These are phyloP conservation scores for Gonocerus acuteangulatus DNA, from an alignment of 2,888 invertebrate genomes.

Conservation along the genomic window DNA sequence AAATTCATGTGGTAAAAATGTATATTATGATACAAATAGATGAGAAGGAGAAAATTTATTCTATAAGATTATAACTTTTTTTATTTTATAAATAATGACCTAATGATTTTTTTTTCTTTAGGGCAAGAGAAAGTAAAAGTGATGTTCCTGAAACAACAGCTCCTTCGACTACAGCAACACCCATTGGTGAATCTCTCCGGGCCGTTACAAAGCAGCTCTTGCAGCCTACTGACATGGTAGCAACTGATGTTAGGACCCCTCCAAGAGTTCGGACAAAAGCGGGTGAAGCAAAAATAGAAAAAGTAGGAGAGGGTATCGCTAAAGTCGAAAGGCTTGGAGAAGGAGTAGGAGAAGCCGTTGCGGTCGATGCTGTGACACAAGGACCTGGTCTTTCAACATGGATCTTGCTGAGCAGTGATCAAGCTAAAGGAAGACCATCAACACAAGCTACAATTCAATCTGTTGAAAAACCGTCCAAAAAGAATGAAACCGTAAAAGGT, in stretches of 20 bases:
- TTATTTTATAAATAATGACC: neutral
- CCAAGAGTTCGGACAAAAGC: conserved; percentile 53
- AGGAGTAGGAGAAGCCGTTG: conserved; percentile 13
- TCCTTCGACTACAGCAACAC: conserved; percentile 35
- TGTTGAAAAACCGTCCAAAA: conserved; percentile 29
- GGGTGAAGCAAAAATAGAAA: conserved; percentile 41
- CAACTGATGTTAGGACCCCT: conserved; percentile 55
- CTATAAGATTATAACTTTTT: too few species aligned
- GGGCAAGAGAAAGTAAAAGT: conserved; percentile 36
- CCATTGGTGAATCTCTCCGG: conserved; percentile 52
- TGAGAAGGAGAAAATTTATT: too few species aligned
- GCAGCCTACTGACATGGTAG: conserved; percentile 46
- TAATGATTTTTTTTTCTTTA: conserved; percentile 9
- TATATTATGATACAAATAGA: too few species aligned
- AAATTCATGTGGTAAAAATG: too few species aligned
- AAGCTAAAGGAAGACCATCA: conserved; percentile 34
- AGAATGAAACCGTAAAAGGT: conserved; percentile 27
- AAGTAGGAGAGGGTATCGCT: neutral
- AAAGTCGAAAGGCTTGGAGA: conserved; percentile 15
- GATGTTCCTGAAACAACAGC: conserved; percentile 22
- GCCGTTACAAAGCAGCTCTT: conserved; percentile 53
- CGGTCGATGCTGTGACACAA: conserved; percentile 10
- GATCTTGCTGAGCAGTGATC: conserved; percentile 58
- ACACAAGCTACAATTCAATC: conserved; percentile 26
- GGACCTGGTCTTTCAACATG: conserved; percentile 61